Evolutionary conservation across 2,888 invertebrate genomes (phyloP), one percentile per base, ranked within the genome.

Genomic region (Calliopum simillimum): DNA sequence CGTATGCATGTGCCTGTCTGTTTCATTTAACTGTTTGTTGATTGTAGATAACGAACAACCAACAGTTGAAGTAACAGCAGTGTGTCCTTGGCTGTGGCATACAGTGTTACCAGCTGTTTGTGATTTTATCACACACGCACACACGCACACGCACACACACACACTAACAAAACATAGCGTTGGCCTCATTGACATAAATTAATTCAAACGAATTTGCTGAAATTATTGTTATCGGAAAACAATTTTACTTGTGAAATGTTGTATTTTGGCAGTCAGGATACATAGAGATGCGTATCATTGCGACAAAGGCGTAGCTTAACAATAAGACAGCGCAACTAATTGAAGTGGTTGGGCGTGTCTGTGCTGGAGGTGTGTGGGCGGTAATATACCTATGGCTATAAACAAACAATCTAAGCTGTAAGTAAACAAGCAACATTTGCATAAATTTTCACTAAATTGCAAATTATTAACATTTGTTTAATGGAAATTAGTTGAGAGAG

Each of bases 181-280:
- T 16, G 13, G 12, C 13, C 61, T 43, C 61, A 61, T 53, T 62
- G 69, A 33, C 61, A 64, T 47, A 56, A 63, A 69, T 64, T 69
- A 63, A 69, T 63, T 69, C 41, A 46, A 63, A 64, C 23, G 56
- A 59, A 63, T 63, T 33, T 63, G 56, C 63, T 59, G n/a, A 44
- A 56, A 56, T 69, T 63, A 63, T 69, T 63, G 64, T 64, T 63
- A 63, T 69, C 63, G 69, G 46, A 63, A 63, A 69, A 55, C 47
- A 59, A 46, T 69, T 63, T 47, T 61, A 4, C 49, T 53, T n/a
- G 14, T 11, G 46, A 58, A 47, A 58, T 51, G 46, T 16, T 25
- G 49, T 13, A 41, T 19, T 25, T 25, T 16, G 11, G 33, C n/a
- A 25, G 23, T 4, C 41, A 59, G 4, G 59, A 33, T 2, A 12